Evolutionary conservation across 2,113 vertebrate species (phyloP).

Genomic region (Gorsachius goisagi): DNA sequence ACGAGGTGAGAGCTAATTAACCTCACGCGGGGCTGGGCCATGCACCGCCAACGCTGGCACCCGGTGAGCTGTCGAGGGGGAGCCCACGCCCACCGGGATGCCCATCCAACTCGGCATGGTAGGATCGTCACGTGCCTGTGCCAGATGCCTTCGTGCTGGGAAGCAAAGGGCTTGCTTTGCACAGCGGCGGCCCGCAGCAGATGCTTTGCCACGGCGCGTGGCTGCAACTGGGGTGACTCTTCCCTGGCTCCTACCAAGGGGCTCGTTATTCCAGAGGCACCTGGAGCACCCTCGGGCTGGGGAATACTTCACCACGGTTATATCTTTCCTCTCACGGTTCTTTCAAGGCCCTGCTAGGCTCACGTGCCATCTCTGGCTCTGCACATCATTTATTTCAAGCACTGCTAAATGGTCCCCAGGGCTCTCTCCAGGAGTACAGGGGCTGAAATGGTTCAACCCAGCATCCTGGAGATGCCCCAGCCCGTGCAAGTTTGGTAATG

Average conservation of each 20-base stretch:
- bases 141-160: fast-evolving
- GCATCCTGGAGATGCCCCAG: not conserved
- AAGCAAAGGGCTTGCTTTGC: not conserved
- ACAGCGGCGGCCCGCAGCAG: fast-evolving
- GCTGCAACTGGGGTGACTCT: fast-evolving
- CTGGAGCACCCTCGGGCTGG: not conserved
- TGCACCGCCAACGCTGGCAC: fast-evolving
- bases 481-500: fast-evolving
- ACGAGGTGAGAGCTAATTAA: not conserved
- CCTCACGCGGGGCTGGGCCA: not conserved
- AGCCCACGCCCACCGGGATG: not conserved
- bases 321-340: not conserved
- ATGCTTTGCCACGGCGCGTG: fast-evolving
- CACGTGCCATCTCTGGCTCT: not conserved
- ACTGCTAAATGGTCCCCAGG: not conserved
- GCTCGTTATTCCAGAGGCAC: not conserved
- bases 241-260: not conserved
- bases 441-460: not conserved
- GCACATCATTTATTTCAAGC: not conserved
- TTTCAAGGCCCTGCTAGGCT: not conserved
- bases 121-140: not conserved
- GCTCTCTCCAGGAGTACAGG: not conserved
- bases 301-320: not conserved
- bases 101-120: fast-evolving
- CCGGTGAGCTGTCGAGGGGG: fast-evolving